A percentile compares a stretch with the other conserved stretches of the same genome.
Conservation (phyloP, 2,888 invertebrate species). For the Drosophila parthenogenetica region DNA sequence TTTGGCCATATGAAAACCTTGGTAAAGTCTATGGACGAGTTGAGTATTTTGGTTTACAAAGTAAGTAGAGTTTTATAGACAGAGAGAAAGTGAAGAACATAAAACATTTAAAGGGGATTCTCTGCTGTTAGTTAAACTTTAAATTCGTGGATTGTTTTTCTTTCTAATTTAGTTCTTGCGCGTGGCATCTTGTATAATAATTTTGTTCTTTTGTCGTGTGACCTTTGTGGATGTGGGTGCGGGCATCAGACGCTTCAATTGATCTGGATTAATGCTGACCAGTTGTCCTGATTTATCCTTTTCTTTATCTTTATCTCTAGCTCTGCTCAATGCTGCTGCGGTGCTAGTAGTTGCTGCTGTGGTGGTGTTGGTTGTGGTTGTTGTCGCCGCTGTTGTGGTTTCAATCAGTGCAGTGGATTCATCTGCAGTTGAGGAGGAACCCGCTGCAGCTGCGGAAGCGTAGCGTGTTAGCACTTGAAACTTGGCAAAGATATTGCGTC, state of each 20-base stretch:
- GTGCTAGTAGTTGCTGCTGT: constrained; percentile 47
- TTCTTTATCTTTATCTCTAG: constrained; percentile 42
- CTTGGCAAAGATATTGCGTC: constrained; percentile 86
- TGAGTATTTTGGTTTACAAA: constrained; percentile 5
- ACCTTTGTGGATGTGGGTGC: constrained; percentile 91
- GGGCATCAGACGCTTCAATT: constrained; percentile 88
- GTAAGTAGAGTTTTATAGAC: background rate
- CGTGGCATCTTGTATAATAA: constrained; percentile 88
- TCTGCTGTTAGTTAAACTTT: constrained; percentile 6
- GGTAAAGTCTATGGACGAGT: constrained; percentile 40
- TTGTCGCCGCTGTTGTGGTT: constrained; percentile 56
- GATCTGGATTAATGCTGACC: constrained; percentile 88
- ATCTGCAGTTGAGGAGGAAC: constrained; percentile 62
- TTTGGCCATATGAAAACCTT: constrained; percentile 39
- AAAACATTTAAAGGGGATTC: background rate
- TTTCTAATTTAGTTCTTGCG: constrained; percentile 77
- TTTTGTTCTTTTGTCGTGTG: constrained; percentile 92
- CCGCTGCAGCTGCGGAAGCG: constrained; percentile 73
- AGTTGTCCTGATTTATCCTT: constrained; percentile 50
- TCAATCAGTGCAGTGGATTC: constrained; percentile 71
- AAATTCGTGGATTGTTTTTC: constrained; percentile 43
- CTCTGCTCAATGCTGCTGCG: constrained; percentile 49
- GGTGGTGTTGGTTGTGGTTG: constrained; percentile 50
- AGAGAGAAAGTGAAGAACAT: background rate
- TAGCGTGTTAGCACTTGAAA: constrained; percentile 86